A percentile compares a stretch with the other conserved stretches of the same genome.
These are phyloP conservation scores for Athripsodes cinereus DNA, from an alignment of 2,888 invertebrate species.

Conservation along the genomic window DNA sequence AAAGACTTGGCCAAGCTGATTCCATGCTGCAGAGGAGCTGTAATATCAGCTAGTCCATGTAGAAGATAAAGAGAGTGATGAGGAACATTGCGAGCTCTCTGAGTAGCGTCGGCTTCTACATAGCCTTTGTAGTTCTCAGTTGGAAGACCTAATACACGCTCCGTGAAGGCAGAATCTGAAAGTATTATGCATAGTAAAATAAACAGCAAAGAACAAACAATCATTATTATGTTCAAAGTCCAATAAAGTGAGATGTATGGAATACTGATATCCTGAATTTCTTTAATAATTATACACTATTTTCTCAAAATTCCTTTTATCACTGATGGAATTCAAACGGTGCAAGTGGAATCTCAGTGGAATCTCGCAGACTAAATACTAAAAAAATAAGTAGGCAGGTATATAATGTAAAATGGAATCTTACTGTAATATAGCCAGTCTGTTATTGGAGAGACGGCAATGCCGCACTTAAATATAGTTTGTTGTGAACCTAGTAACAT, in stretches of 20 bases:
- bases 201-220: too few species aligned
- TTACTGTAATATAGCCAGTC: conserved; percentile 95
- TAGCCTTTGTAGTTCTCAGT: conserved; percentile 85
- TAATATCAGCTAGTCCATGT: conserved; percentile 88
- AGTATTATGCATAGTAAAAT: too few species aligned
- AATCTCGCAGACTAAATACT: not conserved
- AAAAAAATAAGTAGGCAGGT: not conserved
- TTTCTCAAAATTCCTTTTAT: too few species aligned
- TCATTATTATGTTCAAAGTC: too few species aligned
- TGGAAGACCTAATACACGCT: conserved; percentile 84
- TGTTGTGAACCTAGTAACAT: conserved; percentile 85
- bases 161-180: conserved; percentile 92
- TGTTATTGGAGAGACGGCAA: conserved; percentile 90
- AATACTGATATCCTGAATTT: too few species aligned
- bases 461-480: conserved; percentile 85
- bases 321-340: too few species aligned
- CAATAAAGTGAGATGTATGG: too few species aligned
- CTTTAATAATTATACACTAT: too few species aligned
- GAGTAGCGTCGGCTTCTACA: conserved; percentile 87
- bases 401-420: conserved; percentile 33
- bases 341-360: too few species aligned
- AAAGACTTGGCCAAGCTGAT: conserved; percentile 84
- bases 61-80: conserved; percentile 82
- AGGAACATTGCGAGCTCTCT: conserved; percentile 82
- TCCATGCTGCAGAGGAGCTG: conserved; percentile 91